phyloP scores from a whole-genome alignment of 2,888 invertebrate species.

The Agriopis leucophaearia region DNA sequence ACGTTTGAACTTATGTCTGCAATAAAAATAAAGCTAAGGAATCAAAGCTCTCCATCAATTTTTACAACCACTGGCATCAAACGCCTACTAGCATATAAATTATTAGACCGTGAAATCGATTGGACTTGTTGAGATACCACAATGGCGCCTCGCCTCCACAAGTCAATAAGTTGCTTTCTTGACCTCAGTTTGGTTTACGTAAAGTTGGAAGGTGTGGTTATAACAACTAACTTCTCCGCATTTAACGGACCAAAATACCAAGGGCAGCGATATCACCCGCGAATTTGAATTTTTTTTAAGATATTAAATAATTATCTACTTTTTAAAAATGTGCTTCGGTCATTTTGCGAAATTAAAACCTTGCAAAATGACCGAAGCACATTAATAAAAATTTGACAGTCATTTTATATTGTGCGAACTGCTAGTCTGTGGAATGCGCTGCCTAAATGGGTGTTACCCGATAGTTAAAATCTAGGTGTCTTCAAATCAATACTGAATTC shows the following conservation, averaged over 20 bases:
- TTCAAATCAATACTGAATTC: too few relatives aligned
- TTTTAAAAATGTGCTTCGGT: too few relatives aligned
- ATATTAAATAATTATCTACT: too few relatives aligned
- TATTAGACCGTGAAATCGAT: slow-evolving; percentile 56
- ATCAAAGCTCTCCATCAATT: neutral
- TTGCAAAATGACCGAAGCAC: too few relatives aligned
- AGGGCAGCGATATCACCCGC: too few relatives aligned
- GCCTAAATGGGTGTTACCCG: too few relatives aligned
- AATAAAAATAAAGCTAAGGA: neutral
- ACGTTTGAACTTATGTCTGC: neutral
- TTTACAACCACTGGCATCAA: neutral
- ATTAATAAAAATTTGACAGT: too few relatives aligned
- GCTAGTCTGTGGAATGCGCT: too few relatives aligned
- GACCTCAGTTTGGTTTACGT: neutral
- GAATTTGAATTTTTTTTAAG: too few relatives aligned
- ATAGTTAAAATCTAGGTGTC: too few relatives aligned
- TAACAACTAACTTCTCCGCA: neutral
- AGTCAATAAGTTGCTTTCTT: slow-evolving; percentile 41
- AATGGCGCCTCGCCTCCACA: slow-evolving; percentile 34
- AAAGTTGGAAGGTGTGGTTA: neutral
- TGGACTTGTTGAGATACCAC: slow-evolving; percentile 33
- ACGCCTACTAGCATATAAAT: slow-evolving; percentile 43
- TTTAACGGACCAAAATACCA: neutral
- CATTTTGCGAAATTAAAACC: too few relatives aligned
- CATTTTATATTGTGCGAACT: too few relatives aligned